Conservation (phyloP, 2,888 invertebrate genomes). For the Calliopum simillimum region DNA sequence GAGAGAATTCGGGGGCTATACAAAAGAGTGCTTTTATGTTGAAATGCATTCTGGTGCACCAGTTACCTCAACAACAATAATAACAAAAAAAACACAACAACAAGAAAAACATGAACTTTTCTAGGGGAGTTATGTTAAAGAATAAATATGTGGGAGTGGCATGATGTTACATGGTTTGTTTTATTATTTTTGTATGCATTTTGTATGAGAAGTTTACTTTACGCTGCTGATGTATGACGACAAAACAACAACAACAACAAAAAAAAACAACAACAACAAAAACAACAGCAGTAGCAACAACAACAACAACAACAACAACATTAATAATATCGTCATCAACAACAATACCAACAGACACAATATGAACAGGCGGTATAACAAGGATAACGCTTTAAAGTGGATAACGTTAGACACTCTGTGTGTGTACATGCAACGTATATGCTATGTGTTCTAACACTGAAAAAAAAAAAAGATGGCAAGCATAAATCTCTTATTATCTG, state of each 20-base stretch:
- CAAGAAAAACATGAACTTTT: not conserved
- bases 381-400: constrained; percentile 34
- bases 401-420: constrained; percentile 22
- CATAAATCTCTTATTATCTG: no score
- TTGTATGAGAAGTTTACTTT: no score
- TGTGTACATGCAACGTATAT: no score
- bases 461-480: no score
- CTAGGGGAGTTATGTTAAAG: not conserved
- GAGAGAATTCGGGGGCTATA: not conserved
- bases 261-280: constrained; percentile 14
- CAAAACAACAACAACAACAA: not conserved
- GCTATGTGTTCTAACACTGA: no score
- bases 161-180: constrained; percentile 38
- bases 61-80: constrained; percentile 40
- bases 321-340: constrained; percentile 9
- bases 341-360: constrained; percentile 6
- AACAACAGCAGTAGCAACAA: constrained; percentile 3
- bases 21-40: not conserved
- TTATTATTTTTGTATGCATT: constrained; percentile 18
- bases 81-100: constrained; percentile 17
- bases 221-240: no score
- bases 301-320: constrained; percentile 15
- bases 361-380: constrained; percentile 11
- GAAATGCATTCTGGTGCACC: constrained; percentile 40
- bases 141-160: constrained; percentile 2